A percentile compares a stretch with the other conserved stretches of the same genome.
These are phyloP conservation scores for Aleiodes leptofemur DNA, from an alignment of 2,888 invertebrate species.

Conservation along the genomic window DNA sequence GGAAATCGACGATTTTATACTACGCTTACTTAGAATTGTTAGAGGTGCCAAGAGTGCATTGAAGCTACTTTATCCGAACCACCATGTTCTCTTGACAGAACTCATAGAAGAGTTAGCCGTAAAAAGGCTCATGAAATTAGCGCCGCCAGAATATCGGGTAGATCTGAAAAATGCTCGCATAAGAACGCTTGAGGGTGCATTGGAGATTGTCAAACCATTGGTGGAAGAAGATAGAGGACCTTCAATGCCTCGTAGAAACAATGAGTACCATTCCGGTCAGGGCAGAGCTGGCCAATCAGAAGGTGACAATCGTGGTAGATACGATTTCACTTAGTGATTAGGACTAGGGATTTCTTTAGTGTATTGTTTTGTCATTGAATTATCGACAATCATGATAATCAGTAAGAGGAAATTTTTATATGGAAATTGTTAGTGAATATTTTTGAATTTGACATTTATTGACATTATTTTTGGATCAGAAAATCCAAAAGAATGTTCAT, in stretches of 20 bases:
- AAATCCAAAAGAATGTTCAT: no score
- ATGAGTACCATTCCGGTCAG: not conserved
- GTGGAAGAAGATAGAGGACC: constrained; percentile 13
- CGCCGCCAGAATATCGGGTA: not conserved
- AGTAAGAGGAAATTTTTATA: no score
- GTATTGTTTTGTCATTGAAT: no score
- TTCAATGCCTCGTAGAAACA: not conserved
- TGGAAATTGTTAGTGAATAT: no score
- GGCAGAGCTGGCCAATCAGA: not conserved
- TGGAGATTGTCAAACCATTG: not conserved
- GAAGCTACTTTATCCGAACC: not conserved
- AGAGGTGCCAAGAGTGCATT: not conserved
- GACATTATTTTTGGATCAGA: no score
- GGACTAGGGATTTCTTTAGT: no score
- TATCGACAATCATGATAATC: no score
- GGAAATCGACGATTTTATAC: not conserved
- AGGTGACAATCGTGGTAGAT: not conserved
- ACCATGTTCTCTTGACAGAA: not conserved
- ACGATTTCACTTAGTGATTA: no score
- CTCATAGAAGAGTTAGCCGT: not conserved
- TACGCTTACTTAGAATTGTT: not conserved
- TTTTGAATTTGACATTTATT: no score
- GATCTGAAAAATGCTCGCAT: not conserved
- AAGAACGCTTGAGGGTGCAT: not conserved
- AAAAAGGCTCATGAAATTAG: not conserved